Conservation (phyloP, 1,140 invertebrate genomes). For the Bombyx mori region ASM3026992v2 NC_085117.1:11952501-11953000, state of each 20-base stretch:
- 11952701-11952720: conserved; percentile 17
- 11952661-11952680: no score
- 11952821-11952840: no score
- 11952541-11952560: conserved; percentile 76
- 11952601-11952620: conserved; percentile 30
- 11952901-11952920: no score
- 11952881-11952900: no score
- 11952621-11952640: conserved; percentile 32
- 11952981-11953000: no score
- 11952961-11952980: no score
- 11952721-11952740: conserved; percentile 79
- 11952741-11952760: conserved; percentile 75
- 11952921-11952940: no score
- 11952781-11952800: neutral
- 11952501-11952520: conserved; percentile 80
- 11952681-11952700: no score
- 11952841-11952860: no score
- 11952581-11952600: conserved; percentile 74
- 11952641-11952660: conserved; percentile 17
- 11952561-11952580: conserved; percentile 75
- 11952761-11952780: neutral
- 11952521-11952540: conserved; percentile 77
- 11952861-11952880: no score
- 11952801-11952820: no score
- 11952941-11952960: no score